Conservation (phyloP, 1,140 invertebrate genomes). For the Gonioctena quinquepunctata region DNA sequence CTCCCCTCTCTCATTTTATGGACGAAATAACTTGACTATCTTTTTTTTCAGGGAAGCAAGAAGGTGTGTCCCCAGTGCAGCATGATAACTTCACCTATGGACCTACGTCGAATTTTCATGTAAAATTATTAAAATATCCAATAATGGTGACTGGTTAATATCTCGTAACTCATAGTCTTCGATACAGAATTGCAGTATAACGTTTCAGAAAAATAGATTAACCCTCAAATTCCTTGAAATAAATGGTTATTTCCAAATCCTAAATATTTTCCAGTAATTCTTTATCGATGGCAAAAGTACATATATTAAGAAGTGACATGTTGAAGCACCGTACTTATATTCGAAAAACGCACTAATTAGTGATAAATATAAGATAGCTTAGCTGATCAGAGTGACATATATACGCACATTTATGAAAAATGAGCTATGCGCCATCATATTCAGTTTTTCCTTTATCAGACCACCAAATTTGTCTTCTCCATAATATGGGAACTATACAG, state of each 20-base stretch:
- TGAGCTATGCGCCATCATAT: no score
- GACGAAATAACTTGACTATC: no score
- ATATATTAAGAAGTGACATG: background rate
- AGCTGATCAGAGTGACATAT: background rate
- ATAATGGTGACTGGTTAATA: background rate
- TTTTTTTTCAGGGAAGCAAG: constrained; percentile 65
- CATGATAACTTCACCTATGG: constrained; percentile 77
- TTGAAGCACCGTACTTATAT: constrained; percentile 23
- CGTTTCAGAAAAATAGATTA: no score
- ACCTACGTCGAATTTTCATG: constrained; percentile 76
- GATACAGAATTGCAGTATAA: background rate
- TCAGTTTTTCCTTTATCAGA: no score
- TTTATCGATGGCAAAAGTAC: background rate
- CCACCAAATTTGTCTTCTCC: no score
- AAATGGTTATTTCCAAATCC: no score
- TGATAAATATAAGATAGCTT: constrained; percentile 16
- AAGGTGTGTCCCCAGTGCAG: constrained; percentile 83
- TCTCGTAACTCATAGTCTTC: background rate
- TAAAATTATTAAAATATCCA: constrained; percentile 56
- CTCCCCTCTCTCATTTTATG: no score
- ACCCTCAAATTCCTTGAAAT: no score
- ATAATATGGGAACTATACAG: no score
- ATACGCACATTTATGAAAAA: no score
- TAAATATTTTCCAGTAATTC: background rate
- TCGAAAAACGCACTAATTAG: constrained; percentile 17